Conservation (phyloP, 2,888 invertebrate species). For the Venustoraphidia nigricollis region DNA sequence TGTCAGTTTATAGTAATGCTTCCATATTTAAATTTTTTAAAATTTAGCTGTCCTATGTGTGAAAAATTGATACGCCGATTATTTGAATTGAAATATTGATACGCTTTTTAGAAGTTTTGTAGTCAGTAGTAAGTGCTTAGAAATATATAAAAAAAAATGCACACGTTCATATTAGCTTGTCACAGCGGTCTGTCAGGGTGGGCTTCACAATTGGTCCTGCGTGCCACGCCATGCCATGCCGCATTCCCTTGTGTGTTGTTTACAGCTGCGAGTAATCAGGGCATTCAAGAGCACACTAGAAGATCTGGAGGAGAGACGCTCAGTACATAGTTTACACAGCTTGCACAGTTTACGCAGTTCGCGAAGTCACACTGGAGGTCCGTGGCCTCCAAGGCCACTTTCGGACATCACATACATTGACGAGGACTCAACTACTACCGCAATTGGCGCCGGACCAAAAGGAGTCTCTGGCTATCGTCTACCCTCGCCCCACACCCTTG, state of each 20-base stretch:
- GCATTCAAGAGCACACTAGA: conserved; percentile 99
- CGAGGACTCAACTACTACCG: conserved; percentile 27
- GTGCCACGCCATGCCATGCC: conserved; percentile 1
- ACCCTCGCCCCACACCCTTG: conserved; percentile 34
- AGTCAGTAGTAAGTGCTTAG: too few species aligned
- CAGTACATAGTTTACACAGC: conserved; percentile 93
- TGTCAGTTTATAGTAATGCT: too few species aligned
- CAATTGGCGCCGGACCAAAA: conserved; percentile 13
- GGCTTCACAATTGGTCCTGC: too few species aligned
- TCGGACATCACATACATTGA: conserved; percentile 64
- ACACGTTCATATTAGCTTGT: background rate
- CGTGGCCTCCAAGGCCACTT: conserved; percentile 45
- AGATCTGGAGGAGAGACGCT: conserved; percentile 98
- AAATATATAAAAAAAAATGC: background rate
- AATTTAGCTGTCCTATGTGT: too few species aligned
- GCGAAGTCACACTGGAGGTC: conserved; percentile 59
- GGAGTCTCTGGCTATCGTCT: conserved; percentile 22
- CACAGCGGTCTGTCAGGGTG: too few species aligned
- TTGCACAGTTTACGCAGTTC: conserved; percentile 72
- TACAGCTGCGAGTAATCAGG: conserved; percentile 99
- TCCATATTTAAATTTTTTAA: too few species aligned
- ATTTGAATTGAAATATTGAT: too few species aligned
- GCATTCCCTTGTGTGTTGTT: conserved; percentile 30
- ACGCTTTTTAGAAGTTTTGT: too few species aligned
- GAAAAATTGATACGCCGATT: too few species aligned